Conservation (phyloP, 2,797 vertebrate species). For the Cyclopterus lumpus region DNA sequence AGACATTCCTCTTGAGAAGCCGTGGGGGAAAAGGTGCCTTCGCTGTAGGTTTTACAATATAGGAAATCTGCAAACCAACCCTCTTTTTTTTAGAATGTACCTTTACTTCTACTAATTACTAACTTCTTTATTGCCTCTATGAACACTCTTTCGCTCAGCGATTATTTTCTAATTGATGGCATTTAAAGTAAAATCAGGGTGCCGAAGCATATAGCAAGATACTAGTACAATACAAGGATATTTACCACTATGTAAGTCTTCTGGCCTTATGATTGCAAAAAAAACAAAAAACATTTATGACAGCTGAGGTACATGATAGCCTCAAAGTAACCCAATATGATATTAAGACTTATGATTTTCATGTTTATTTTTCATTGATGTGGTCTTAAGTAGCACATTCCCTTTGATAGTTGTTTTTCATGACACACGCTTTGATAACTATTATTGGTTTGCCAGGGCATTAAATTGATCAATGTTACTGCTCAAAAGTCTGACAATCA, state of each 20-base stretch:
- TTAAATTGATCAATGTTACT: slow-evolving; percentile 70
- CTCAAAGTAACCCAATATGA: slow-evolving; percentile 53
- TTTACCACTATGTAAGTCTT: slow-evolving; percentile 75
- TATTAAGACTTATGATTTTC: slow-evolving; percentile 48
- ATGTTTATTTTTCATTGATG: slow-evolving; percentile 34
- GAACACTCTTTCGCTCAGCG: slow-evolving; percentile 56
- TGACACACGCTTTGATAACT: slow-evolving; percentile 54
- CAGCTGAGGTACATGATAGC: slow-evolving; percentile 59
- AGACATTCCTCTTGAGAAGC: slow-evolving; percentile 74
- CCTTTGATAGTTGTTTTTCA: slow-evolving; percentile 39
- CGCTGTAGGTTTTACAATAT: slow-evolving; percentile 55
- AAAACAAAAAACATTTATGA: slow-evolving; percentile 36
- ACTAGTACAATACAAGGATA: slow-evolving; percentile 58
- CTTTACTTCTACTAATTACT: slow-evolving; percentile 26
- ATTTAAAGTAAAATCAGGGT: slow-evolving; percentile 54
- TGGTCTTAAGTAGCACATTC: slow-evolving; percentile 52
- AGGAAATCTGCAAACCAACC: slow-evolving; percentile 46
- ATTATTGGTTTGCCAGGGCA: slow-evolving; percentile 67
- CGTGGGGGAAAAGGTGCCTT: slow-evolving; percentile 58
- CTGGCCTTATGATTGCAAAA: slow-evolving; percentile 74
- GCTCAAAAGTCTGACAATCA: slow-evolving; percentile 80
- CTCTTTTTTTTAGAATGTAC: slow-evolving; percentile 16
- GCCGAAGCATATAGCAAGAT: slow-evolving; percentile 57
- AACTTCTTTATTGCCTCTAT: slow-evolving; percentile 51
- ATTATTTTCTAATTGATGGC: slow-evolving; percentile 43